Base-by-base conservation (phyloP, 2,797 vertebrate species). In the Hemibagrus guttatus region DNA sequence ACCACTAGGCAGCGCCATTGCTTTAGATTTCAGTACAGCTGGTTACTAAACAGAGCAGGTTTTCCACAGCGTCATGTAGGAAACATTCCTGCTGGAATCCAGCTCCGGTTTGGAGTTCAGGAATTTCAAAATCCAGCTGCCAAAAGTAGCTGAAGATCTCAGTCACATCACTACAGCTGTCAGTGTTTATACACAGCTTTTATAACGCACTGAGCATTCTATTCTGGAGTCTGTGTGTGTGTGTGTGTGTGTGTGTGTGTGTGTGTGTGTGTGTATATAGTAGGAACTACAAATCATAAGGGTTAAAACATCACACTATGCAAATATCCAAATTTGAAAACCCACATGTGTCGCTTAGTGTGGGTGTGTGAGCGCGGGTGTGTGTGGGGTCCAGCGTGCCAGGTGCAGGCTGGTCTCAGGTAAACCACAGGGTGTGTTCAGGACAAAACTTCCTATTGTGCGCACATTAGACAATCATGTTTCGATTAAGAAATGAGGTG, bases 1-100 rank as follows among this genome's bases (percentile, higher is more conserved):
- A 46, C 92, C 95, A 94, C 92, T 93, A 95, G 95, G 89, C 93
- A 92, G 93, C 19, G 81, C 16, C 75, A 26, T 69, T 7, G 5
- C 86, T 0, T 71, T 2, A 84, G 52, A 31, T 68, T 14, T 19
- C 6, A 14, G 12, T 16, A 7, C 12, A 79, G 28, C 3, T 12
- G 14, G 11, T 61, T 83, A 21, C 28, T 74, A 52, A 86, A 59
- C 52, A 1, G 23, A 3, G 5, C 28, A 14, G 64, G 19, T 71
- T 83, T 66, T 80, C 39, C 79, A 63, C 79, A 1, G 23, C 23
- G 58, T 81, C 58, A 81, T 63, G 79, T 13, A 63, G 39, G 58
- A 81, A 81, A 61, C 58, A 80, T 80, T 80, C 35, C 78, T 80
- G 52, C 28, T 56, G 75, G 52, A 78, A 56, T 31, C 75, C 75